These are phyloP conservation scores for Neodiprion virginianus DNA, from an alignment of 1,140 invertebrate genomes.

Conservation along the genomic window DNA sequence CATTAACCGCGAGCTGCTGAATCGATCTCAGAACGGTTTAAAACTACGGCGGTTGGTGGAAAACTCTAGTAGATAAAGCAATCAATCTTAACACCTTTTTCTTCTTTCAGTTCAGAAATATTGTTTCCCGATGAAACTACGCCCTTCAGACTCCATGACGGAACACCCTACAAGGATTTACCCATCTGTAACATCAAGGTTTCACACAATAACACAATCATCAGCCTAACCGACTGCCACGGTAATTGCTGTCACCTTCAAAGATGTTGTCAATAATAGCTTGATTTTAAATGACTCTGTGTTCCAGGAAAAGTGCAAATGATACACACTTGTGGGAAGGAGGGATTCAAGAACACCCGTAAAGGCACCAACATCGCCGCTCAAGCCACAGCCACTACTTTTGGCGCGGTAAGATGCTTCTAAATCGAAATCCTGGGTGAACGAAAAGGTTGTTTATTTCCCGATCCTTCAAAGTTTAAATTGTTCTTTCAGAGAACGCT, in stretches of 20 bases:
- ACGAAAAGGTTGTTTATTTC: too few species aligned
- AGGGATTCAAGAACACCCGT: slow-evolving; percentile 93
- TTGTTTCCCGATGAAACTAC: slow-evolving; percentile 77
- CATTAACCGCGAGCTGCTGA: too few species aligned
- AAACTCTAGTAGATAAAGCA: background rate
- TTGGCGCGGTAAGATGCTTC: slow-evolving; percentile 70
- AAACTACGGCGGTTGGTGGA: too few species aligned
- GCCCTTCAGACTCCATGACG: slow-evolving; percentile 77
- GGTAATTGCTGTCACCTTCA: slow-evolving; percentile 56
- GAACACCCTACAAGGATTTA: slow-evolving; percentile 77
- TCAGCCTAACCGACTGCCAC: slow-evolving; percentile 74
- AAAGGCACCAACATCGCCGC: slow-evolving; percentile 97
- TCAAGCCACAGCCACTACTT: slow-evolving; percentile 86
- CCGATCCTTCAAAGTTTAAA: slow-evolving; percentile 11
- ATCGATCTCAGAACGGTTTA: too few species aligned
- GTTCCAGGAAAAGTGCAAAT: slow-evolving; percentile 65
- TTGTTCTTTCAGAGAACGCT: slow-evolving; percentile 73
- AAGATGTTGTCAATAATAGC: slow-evolving; percentile 22
- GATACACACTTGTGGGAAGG: slow-evolving; percentile 80
- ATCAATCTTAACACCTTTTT: slow-evolving; percentile 32
- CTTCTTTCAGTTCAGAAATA: slow-evolving; percentile 69
- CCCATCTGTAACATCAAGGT: slow-evolving; percentile 84
- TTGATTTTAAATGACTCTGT: slow-evolving; percentile 17
- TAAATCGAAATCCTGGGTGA: background rate
- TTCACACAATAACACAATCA: slow-evolving; percentile 87